Evolutionary conservation across 2,797 vertebrate genomes (phyloP).

Genomic region (Sphaeramia orbicularis): DNA sequence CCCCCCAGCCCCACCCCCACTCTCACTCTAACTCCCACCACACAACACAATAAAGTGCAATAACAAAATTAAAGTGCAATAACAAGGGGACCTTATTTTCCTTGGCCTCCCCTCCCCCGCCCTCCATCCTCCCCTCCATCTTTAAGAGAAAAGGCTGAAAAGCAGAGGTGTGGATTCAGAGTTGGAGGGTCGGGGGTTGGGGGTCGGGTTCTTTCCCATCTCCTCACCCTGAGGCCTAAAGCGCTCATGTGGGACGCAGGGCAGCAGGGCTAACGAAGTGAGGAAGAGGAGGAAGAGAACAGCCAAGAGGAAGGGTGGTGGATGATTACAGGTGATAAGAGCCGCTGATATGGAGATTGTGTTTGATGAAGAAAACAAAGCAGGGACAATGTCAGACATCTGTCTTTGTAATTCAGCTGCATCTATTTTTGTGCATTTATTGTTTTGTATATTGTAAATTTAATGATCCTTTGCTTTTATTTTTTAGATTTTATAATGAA

Average conservation of each 20-base stretch:
- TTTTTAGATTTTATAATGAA: too few species aligned
- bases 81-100: constrained; percentile 64
- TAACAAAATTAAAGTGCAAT: constrained; percentile 59
- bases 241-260: constrained; percentile 38
- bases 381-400: too few species aligned
- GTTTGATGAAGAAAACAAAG: constrained; percentile 20
- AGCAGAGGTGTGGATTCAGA: constrained; percentile 6
- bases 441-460: too few species aligned
- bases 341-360: constrained; percentile 12
- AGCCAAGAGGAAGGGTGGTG: constrained; percentile 17
- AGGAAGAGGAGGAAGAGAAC: constrained; percentile 22
- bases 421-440: too few species aligned
- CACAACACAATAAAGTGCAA: constrained; percentile 58
- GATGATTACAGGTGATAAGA: constrained; percentile 19
- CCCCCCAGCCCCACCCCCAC: constrained; percentile 23
- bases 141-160: constrained; percentile 18
- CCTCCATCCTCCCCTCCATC: background rate
- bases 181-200: background rate
- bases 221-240: constrained; percentile 25
- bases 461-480: too few species aligned
- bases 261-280: constrained; percentile 28
- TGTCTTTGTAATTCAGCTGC: too few species aligned
- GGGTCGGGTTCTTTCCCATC: constrained; percentile 17
- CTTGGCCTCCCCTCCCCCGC: constrained; percentile 33
- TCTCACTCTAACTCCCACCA: background rate